Percentiles rank a stretch among this genome's conserved stretches.
Evolutionary conservation across 2,888 invertebrate genomes (phyloP).

Genomic region (Aspidiotus rigidus): DNA sequence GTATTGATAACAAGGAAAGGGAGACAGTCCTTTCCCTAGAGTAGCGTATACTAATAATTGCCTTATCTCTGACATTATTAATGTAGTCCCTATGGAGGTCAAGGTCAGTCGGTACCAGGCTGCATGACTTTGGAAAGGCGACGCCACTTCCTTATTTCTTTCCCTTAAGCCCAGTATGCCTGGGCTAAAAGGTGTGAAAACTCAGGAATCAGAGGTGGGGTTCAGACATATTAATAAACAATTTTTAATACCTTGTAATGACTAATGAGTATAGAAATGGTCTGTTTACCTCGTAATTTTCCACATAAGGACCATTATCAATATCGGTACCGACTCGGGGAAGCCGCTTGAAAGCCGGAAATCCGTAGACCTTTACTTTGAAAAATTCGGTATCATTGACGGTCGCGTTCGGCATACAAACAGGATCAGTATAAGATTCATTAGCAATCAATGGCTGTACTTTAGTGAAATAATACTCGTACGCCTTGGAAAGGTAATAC

Average conservation of each 20-base stretch:
- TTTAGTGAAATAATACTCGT: background rate
- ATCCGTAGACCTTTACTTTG: constrained; percentile 14
- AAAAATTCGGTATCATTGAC: background rate
- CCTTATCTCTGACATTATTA: no score
- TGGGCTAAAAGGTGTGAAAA: background rate
- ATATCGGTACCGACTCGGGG: background rate
- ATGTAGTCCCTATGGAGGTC: no score
- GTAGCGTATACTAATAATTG: no score
- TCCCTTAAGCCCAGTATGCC: no score
- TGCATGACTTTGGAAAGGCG: no score
- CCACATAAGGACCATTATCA: background rate
- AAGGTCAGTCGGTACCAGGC: no score
- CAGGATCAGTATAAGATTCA: constrained; percentile 4
- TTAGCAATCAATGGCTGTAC: no score
- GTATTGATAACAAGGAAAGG: no score
- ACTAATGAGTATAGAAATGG: background rate
- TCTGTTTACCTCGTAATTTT: background rate
- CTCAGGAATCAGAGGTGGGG: background rate
- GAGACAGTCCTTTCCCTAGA: no score
- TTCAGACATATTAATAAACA: background rate
- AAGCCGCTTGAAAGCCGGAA: constrained; percentile 3
- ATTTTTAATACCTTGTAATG: no score
- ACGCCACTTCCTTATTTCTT: no score
- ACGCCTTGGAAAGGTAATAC: constrained; percentile 10
- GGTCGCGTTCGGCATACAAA: constrained; percentile 5